Conservation (phyloP, 2,797 vertebrate genomes). For the Falco novaeseelandiae region DNA sequence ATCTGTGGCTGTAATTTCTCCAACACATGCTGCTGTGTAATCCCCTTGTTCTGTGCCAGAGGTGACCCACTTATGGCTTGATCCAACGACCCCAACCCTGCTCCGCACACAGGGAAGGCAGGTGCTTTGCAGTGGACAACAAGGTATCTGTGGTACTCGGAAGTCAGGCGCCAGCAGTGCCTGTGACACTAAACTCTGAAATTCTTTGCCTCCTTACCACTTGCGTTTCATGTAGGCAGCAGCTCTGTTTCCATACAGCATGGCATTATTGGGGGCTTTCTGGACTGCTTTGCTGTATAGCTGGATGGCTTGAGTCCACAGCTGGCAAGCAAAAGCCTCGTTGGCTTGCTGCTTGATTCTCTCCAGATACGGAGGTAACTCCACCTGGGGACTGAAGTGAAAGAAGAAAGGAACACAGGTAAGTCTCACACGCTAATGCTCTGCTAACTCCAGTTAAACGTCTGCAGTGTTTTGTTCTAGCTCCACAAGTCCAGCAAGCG, state of each 20-base stretch:
- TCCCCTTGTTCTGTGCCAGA: background rate
- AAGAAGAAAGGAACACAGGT: background rate
- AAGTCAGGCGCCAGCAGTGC: background rate
- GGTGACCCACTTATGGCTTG: background rate
- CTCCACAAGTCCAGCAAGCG: background rate
- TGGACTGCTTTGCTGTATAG: slow-evolving; percentile 95
- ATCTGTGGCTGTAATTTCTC: background rate
- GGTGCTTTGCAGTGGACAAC: background rate
- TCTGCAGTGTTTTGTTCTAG: background rate
- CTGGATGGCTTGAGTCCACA: slow-evolving; percentile 98
- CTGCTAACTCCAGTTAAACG: background rate
- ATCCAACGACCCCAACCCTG: background rate
- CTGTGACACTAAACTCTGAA: background rate
- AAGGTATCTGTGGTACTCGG: rapidly evolving
- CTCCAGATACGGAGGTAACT: slow-evolving; percentile 92
- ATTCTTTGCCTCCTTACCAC: slow-evolving; percentile 80
- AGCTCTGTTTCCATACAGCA: slow-evolving; percentile 98
- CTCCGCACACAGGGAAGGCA: rapidly evolving
- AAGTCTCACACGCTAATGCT: background rate
- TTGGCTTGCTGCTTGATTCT: slow-evolving; percentile 96
- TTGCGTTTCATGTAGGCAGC: slow-evolving; percentile 99
- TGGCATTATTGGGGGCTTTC: slow-evolving; percentile 88
- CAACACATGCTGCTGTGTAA: background rate
- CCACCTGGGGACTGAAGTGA: slow-evolving; percentile 79
- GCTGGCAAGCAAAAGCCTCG: slow-evolving; percentile 94